Evolutionary conservation across 2,797 vertebrate species (phyloP).

Genomic region (Aulostomus chinensis): DNA sequence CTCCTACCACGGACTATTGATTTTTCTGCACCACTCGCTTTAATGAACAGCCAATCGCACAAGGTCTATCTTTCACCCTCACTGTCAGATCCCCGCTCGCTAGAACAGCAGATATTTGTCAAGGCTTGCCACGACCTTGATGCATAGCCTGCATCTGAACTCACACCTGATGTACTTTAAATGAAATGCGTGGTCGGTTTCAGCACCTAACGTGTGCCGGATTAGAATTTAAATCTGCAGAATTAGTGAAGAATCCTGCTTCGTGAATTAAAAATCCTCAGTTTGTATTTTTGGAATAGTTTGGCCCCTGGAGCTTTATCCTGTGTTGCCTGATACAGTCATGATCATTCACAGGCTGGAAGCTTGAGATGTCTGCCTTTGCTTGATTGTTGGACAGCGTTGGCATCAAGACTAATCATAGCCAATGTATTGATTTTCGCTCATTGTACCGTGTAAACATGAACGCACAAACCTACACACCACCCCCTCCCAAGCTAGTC

Average conservation of each 20-base stretch:
- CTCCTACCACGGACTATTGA: slow-evolving; percentile 68
- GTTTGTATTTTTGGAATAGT: too few species aligned
- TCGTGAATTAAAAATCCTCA: too few species aligned
- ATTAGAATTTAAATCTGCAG: too few species aligned
- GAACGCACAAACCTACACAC: slow-evolving; percentile 35
- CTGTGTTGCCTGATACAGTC: background rate
- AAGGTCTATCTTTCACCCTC: slow-evolving; percentile 58
- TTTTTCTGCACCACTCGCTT: slow-evolving; percentile 73
- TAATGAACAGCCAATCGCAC: slow-evolving; percentile 65
- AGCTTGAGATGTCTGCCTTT: slow-evolving; percentile 33
- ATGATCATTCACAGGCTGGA: slow-evolving; percentile 23
- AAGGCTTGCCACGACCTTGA: slow-evolving; percentile 60
- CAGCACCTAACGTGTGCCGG: slow-evolving; percentile 59
- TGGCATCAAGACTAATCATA: slow-evolving; percentile 45
- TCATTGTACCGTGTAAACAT: slow-evolving; percentile 51
- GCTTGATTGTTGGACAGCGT: slow-evolving; percentile 41
- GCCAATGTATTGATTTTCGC: slow-evolving; percentile 58
- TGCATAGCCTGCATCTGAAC: slow-evolving; percentile 13
- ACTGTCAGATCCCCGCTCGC: slow-evolving; percentile 48
- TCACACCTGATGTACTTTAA: slow-evolving; percentile 35
- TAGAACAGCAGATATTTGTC: slow-evolving; percentile 66
- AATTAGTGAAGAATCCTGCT: too few species aligned
- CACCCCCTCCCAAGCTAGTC: slow-evolving; percentile 39
- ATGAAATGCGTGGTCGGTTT: slow-evolving; percentile 57
- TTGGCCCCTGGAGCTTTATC: too few species aligned